phyloP scores from a whole-genome alignment of 2,797 vertebrate genomes.

The Aeoliscus strigatus region DNA sequence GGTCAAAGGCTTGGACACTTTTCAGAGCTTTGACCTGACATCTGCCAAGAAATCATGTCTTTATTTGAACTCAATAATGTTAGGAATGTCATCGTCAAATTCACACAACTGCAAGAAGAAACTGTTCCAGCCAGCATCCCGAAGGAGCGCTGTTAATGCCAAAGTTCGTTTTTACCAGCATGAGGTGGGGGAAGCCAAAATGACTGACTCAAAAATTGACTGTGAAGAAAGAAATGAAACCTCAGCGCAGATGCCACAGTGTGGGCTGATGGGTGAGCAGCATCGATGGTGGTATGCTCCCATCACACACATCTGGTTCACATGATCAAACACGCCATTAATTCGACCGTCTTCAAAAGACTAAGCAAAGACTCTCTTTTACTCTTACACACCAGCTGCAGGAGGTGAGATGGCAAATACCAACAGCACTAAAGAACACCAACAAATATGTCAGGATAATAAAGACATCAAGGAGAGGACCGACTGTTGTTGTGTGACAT shows the following conservation, averaged over 20 bases:
- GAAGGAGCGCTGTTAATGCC: slow-evolving; percentile 25
- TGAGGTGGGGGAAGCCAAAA: slow-evolving; percentile 26
- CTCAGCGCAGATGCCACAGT: slow-evolving; percentile 23
- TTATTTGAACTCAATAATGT: slow-evolving; percentile 44
- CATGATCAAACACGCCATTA: slow-evolving; percentile 50
- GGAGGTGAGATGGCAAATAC: too few relatives aligned
- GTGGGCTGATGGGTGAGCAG: slow-evolving; percentile 22
- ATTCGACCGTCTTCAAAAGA: slow-evolving; percentile 48
- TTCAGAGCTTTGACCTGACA: slow-evolving; percentile 32
- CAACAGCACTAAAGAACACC: too few relatives aligned
- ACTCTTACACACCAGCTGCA: too few relatives aligned
- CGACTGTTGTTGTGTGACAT: too few relatives aligned
- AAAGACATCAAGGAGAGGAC: too few relatives aligned
- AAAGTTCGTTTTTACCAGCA: slow-evolving; percentile 41
- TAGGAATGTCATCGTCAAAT: slow-evolving; percentile 59
- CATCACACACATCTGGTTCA: slow-evolving; percentile 66
- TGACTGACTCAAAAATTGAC: slow-evolving; percentile 30
- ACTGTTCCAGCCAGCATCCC: slow-evolving; percentile 29
- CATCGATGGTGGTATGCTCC: slow-evolving; percentile 41
- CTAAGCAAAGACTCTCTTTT: too few relatives aligned
- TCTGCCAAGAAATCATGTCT: slow-evolving; percentile 36
- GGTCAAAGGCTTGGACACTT: slow-evolving; percentile 52
- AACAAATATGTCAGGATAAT: too few relatives aligned
- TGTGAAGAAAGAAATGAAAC: slow-evolving; percentile 42
- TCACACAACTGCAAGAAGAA: slow-evolving; percentile 47